Conservation (phyloP, 2,797 vertebrate species). For the Eulemur mongoz region DNA sequence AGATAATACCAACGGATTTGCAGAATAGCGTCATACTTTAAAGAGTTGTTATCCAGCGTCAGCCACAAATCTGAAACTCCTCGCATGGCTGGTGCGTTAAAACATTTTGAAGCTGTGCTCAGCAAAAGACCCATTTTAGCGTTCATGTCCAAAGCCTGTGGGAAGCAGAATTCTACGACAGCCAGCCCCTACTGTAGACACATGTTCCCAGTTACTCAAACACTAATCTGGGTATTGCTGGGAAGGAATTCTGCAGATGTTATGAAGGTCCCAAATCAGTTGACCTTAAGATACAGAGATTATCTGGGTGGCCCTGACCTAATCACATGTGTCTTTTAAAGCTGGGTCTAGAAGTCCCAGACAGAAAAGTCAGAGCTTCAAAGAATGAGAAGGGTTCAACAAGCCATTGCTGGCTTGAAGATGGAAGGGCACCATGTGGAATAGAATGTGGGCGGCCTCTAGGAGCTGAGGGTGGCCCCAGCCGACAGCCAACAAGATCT, state of each 20-base stretch:
- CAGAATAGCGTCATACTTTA: neutral
- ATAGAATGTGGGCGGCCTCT: neutral
- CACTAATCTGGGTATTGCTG: too few relatives aligned
- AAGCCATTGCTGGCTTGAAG: neutral
- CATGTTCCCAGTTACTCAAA: neutral
- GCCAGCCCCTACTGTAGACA: neutral
- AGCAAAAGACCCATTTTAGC: neutral
- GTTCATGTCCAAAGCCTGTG: neutral
- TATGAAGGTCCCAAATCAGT: neutral
- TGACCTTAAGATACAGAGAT: neutral
- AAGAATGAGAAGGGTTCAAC: neutral
- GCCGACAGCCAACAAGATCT: neutral
- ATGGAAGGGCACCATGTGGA: rapidly evolving
- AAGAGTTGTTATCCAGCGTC: neutral
- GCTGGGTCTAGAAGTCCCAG: neutral
- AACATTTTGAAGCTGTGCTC: neutral
- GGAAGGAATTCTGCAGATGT: neutral
- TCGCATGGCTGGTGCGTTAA: neutral
- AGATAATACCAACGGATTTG: neutral
- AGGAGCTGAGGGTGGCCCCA: neutral
- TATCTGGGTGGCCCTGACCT: neutral
- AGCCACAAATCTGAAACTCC: neutral
- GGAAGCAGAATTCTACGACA: neutral
- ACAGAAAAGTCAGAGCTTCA: neutral
- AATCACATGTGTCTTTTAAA: neutral